Conservation (phyloP, 2,113 vertebrate species). For the Corythaeola cristata region DNA sequence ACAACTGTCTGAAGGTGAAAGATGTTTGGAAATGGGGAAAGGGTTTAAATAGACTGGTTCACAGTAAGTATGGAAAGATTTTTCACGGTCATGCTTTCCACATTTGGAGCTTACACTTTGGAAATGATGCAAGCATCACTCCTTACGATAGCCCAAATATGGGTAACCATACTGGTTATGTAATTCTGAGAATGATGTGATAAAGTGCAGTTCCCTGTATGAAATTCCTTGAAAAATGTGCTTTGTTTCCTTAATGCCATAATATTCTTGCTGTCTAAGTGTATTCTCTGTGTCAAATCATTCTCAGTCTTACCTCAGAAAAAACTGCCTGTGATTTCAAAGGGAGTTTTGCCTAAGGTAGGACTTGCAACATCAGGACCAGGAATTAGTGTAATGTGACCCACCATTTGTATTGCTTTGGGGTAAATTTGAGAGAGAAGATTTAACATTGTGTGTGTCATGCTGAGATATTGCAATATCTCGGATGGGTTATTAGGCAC, state of each 20-base stretch:
- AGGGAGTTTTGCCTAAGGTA: constrained; percentile 63
- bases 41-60: not conserved
- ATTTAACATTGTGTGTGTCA: constrained; percentile 66
- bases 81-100: not conserved
- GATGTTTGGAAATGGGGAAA: not conserved
- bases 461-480: constrained; percentile 71
- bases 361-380: constrained; percentile 53
- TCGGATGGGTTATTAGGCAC: constrained; percentile 67
- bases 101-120: not conserved
- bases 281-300: not conserved
- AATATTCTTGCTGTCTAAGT: not conserved
- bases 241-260: not conserved
- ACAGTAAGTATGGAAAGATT: not conserved
- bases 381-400: constrained; percentile 70
- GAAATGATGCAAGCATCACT: not conserved
- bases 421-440: constrained; percentile 63
- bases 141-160: not conserved
- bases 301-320: not conserved
- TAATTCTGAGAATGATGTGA: not conserved
- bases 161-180: not conserved
- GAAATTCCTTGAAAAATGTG: not conserved
- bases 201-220: not conserved
- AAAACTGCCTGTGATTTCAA: constrained; percentile 21
- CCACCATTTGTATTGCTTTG: constrained; percentile 70
- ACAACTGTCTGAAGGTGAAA: not conserved